Evolutionary conservation across 2,888 invertebrate species (phyloP), one percentile per base, ranked within the genome.

Genomic region (Lathronympha strigana): DNA sequence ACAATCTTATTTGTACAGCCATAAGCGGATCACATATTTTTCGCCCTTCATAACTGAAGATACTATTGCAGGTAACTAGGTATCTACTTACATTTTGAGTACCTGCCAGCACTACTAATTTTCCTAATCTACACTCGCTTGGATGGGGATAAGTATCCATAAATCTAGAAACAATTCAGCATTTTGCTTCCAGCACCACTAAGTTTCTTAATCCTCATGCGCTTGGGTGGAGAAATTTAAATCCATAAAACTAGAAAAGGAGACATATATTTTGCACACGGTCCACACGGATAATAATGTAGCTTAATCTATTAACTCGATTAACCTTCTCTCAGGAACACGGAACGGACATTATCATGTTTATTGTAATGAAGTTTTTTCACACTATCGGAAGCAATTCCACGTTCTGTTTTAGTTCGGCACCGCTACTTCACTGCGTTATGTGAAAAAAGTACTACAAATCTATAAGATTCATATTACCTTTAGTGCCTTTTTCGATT

Each of bases 401-500:
- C 53, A 54, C 53, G 66, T 61, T 61, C 66, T 47, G 66, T 66
- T 61, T 61, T 61, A 66, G 60, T 66, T 66, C 31, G 47, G 54
- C 28, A 54, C 66, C 61, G 66, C 51, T 64, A 64, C 53, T 53
- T n/a, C 6, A 5, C 2, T 31, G 5, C 2, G 23, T 8, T 28
- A 57, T 6, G 9, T 5, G 28, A 31, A 43, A 43, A n/a, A 28
- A 31, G 28, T 4, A 9, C n/a, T 57, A 31, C 6, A 28, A 45
- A 19, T 31, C 28, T 17, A 31, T 17, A 17, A 21, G 31, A 31
- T 45, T 15, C 43, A n/a, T 33, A 45, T 11, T n/a, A 31, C 9
- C 43, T 19, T 19, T 45, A 45, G 19, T 21, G 6, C 31, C 57
- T 57, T 57, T 45, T 57, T 57, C 57, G 11, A 57, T 45, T 57